Evolutionary conservation across 1,140 invertebrate species (phyloP).

Genomic region (Drosophila setifemur): DNA sequence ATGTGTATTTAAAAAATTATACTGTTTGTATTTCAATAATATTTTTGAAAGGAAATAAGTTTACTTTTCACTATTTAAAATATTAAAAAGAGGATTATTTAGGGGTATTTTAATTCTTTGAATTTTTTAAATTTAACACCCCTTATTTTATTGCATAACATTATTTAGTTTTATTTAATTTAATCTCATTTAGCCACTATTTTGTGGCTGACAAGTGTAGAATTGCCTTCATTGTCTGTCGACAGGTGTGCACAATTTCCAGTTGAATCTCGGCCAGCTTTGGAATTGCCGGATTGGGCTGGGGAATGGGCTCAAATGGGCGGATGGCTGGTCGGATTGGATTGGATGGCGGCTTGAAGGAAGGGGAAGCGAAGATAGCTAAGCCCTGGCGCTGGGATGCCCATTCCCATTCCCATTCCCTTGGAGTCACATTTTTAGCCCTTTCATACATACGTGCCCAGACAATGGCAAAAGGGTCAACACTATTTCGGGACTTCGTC

Average conservation of each 20-base stretch:
- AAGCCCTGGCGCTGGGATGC: conserved; percentile 22
- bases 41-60: too few relatives aligned
- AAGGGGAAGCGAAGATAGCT: conserved; percentile 1
- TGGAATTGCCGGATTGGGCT: conserved; percentile 26
- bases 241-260: conserved; percentile 72
- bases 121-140: too few relatives aligned
- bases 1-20: too few relatives aligned
- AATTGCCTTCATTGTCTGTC: conserved; percentile 8
- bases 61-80: too few relatives aligned
- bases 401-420: conserved; percentile 44
- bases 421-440: conserved; percentile 70
- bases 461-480: conserved; percentile 77
- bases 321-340: background rate
- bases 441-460: conserved; percentile 67
- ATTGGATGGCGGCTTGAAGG: too few relatives aligned
- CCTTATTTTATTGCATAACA: too few relatives aligned
- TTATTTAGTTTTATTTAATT: too few relatives aligned
- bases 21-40: too few relatives aligned
- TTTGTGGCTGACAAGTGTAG: conserved; percentile 10
- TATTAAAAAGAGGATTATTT: too few relatives aligned
- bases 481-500: conserved; percentile 57
- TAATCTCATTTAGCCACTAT: too few relatives aligned
- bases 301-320: conserved; percentile 3
- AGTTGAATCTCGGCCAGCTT: conserved; percentile 71
- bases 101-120: too few relatives aligned